Base-by-base conservation (phyloP, 2,888 invertebrate genomes). In the Lissocephala sabroskyi region DNA sequence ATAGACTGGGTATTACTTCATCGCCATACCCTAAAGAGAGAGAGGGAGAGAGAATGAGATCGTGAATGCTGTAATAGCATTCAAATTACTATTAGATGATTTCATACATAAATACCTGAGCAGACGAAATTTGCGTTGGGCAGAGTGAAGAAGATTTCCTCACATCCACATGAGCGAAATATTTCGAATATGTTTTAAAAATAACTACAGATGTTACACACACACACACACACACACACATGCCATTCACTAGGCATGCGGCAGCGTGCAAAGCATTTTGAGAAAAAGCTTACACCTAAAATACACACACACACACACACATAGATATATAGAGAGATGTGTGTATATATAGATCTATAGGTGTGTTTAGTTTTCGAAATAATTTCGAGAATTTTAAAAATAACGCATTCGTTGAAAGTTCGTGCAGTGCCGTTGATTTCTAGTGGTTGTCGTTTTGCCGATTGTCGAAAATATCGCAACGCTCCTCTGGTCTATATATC, bases 301-400 rank as follows among this genome's bases (percentile, higher is more conserved):
- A 28, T 30, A 42, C 17, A 17, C 5, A 41, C 37, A 37, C 36
- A 54, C 33, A 62, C 53, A 61, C 49, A 63, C 41, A 54, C 51
- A 58, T 13, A 51, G 10, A 41, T 17, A 17, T 33, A 44, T 45
- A 35, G 52, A 43, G 29, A 30, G 36, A 19, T 52, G 30, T 18
- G 30, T 33, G 29, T 39, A 39, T 52, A 46, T 49, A 42, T 43
- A 14, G 45, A 50, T 43, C 40, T 45, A 26, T 40, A 40, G 32
- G 49, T 62, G 60, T 57, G 56, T 55, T 51, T 58, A 48, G 52
- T 67, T 74, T n/a, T 74, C 74, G 74, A 79, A 79, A 80, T 68
- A 66, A 62, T 70, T 78, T 73, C 66, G 78, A 78, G 65, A 77
- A 65, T 76, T 79, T 79, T 80, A 70, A 79, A 79, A 80, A 79